Base-by-base conservation (phyloP, 2,888 invertebrate species). In the Cephus pulcher region DNA sequence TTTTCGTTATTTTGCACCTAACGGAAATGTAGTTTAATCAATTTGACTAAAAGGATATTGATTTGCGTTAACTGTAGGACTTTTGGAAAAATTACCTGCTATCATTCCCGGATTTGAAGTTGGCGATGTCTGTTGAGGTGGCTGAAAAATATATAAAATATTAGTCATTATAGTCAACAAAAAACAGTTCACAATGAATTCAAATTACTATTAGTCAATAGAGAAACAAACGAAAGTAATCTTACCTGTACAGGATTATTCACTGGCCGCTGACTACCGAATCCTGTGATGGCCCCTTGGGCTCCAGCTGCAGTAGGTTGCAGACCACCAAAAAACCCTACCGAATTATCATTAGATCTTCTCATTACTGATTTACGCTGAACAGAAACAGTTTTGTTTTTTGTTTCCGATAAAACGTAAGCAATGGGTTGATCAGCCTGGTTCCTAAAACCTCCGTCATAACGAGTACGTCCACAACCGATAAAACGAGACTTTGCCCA, bases 381-480 rank as follows among this genome's bases (percentile, higher is more conserved):
- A 32, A 1, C 71, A 34, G 71, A 32, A 32, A 6, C 34, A 32
- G 71, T 71, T 6, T 34, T 34, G 12, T 71, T 71, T 2, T 11
- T 34, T 1, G 1, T 15, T 34, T 12, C 56, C 6, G 78, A 69
- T n/a, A 80, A 75, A 30, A 80, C 37, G 74, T 74, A 78, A 70
- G 73, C 78, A 12, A 68, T 75, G 2, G 74, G 80, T 11, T 12
- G 74, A 34, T 75, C 4, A 56, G 15, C 78, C n/a, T 76, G 56
- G 23, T 35, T 34, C 9, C 33, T 76, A 70, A 74, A 78, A 32
- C 69, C 69, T 11, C 35, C 56, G 12, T 34, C 71, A 37, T 74
- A 80, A 69, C 75, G 73, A 6, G 76, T 80, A 9, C 80, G 78
- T 23, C 71, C 78, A 37, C 78, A 79, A 40, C 80, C 78, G n/a